Conservation (phyloP, 2,113 vertebrate genomes). For the Budorcas taxicolor region DNA sequence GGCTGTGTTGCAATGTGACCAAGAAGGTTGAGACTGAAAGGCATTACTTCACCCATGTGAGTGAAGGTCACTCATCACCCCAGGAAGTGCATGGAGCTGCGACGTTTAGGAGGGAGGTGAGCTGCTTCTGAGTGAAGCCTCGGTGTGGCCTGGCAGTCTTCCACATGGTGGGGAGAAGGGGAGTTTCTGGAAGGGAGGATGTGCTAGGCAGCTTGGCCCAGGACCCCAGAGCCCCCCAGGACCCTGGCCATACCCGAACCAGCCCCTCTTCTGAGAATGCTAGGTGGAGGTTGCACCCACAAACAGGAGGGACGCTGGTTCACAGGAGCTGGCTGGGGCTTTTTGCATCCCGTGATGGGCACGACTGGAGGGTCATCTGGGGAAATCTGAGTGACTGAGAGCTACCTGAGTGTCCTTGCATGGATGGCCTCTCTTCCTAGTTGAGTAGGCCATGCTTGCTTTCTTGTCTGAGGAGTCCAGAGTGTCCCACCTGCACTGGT, state of each 20-base stretch:
- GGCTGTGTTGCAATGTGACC: conserved; percentile 33
- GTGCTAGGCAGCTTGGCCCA: not conserved
- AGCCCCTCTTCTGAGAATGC: not conserved
- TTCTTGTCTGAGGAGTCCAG: not conserved
- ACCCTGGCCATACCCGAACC: no score
- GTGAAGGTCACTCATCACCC: conserved; percentile 26
- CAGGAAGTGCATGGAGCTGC: not conserved
- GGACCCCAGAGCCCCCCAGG: not conserved
- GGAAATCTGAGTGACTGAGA: not conserved
- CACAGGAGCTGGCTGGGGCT: not conserved
- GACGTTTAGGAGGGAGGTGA: not conserved
- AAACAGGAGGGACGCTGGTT: not conserved
- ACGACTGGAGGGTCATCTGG: not conserved
- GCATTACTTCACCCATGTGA: conserved; percentile 14
- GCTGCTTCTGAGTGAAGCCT: not conserved
- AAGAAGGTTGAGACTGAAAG: conserved; percentile 24
- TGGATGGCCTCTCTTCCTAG: not conserved
- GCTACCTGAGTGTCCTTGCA: not conserved
- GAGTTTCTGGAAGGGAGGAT: not conserved
- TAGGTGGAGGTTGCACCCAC: not conserved
- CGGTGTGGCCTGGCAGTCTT: not conserved
- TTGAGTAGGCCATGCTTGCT: not conserved
- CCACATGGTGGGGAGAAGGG: not conserved
- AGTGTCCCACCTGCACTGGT: fast-evolving
- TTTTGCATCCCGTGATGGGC: not conserved